Conservation (phyloP, 2,797 vertebrate genomes). For the Gymnoscopelus microlampas region DNA sequence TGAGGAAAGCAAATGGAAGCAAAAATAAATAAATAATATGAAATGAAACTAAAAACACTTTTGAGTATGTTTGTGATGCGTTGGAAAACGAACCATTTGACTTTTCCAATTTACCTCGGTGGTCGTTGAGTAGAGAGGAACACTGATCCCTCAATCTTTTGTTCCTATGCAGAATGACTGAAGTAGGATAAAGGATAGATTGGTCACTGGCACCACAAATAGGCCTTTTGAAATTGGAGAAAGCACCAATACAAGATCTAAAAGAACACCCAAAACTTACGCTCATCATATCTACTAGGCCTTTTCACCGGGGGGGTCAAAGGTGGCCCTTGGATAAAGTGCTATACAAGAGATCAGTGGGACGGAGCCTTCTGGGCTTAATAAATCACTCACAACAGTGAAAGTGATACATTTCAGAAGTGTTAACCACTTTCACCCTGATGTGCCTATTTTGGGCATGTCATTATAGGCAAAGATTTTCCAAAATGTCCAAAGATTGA, state of each 20-base stretch:
- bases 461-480: too few species aligned
- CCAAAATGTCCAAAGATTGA: too few species aligned
- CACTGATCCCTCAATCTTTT: slow-evolving; percentile 91
- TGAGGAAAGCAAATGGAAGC: slow-evolving; percentile 73
- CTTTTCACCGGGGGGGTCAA: slow-evolving; percentile 91
- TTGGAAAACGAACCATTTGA: slow-evolving; percentile 84
- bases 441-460: too few species aligned
- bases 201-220: slow-evolving; percentile 90
- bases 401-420: slow-evolving; percentile 81
- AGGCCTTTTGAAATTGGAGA: slow-evolving; percentile 92
- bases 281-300: slow-evolving; percentile 88
- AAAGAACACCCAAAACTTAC: slow-evolving; percentile 94
- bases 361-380: slow-evolving; percentile 85
- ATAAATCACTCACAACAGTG: slow-evolving; percentile 72
- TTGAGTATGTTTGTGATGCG: slow-evolving; percentile 77
- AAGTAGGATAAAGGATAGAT: slow-evolving; percentile 86
- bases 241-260: slow-evolving; percentile 90
- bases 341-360: slow-evolving; percentile 96
- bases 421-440: slow-evolving; percentile 27
- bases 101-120: slow-evolving; percentile 87
- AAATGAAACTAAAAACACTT: too few species aligned
- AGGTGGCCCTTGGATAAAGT: slow-evolving; percentile 97
- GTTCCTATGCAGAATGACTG: slow-evolving; percentile 91
- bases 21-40: slow-evolving; percentile 85
- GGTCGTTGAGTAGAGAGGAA: slow-evolving; percentile 76